phyloP scores from a whole-genome alignment of 2,113 vertebrate species.

The Caretta caretta region DNA sequence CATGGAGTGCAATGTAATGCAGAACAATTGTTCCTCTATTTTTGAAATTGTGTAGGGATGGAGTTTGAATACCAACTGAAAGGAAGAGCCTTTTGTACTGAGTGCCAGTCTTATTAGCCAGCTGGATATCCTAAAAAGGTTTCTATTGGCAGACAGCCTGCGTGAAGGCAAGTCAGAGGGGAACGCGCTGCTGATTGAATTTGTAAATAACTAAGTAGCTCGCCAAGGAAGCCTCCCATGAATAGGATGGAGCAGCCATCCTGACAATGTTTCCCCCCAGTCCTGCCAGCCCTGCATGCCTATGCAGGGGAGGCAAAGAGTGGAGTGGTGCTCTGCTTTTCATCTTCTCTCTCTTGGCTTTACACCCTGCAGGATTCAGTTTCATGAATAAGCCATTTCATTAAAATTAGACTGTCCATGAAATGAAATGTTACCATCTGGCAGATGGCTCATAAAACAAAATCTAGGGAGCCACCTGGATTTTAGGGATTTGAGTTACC shows the following conservation, averaged over 20 bases:
- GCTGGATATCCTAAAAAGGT: not conserved
- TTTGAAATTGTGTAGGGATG: fast-evolving
- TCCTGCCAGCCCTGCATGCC: fast-evolving
- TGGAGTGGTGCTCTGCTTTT: not conserved
- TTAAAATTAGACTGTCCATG: slow-evolving; percentile 53
- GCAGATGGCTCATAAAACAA: slow-evolving; percentile 75
- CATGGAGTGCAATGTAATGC: fast-evolving
- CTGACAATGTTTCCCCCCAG: fast-evolving
- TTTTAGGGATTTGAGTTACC: slow-evolving; percentile 35
- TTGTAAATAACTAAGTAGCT: not conserved
- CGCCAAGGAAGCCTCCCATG: fast-evolving
- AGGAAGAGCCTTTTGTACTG: not conserved
- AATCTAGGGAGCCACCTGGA: slow-evolving; percentile 66
- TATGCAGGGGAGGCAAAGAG: fast-evolving
- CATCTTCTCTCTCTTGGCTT: not conserved
- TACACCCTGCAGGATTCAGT: not conserved
- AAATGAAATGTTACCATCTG: slow-evolving; percentile 56
- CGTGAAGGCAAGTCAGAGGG: fast-evolving
- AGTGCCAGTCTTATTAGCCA: not conserved
- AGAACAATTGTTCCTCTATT: fast-evolving
- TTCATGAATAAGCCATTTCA: slow-evolving; percentile 62
- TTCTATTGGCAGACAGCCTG: not conserved
- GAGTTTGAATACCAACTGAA: not conserved
- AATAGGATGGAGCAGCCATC: not conserved
- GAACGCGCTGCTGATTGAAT: fast-evolving